phyloP scores from a whole-genome alignment of 2,113 vertebrate species.

The Canis aureus region DNA sequence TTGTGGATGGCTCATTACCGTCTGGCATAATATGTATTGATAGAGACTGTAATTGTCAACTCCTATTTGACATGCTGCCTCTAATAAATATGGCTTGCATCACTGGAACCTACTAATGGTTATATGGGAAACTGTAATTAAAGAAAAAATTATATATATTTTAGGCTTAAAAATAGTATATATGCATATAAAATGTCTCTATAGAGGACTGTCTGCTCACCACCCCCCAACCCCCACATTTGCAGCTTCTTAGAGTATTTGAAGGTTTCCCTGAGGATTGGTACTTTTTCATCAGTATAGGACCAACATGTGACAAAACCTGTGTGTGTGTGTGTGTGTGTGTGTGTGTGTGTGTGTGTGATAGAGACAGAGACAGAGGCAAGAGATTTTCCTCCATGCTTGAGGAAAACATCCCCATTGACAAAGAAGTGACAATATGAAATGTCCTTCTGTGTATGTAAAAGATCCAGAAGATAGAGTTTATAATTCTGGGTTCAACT shows the following conservation, averaged over 20 bases:
- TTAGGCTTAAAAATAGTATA: slow-evolving; percentile 79
- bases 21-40: slow-evolving; percentile 96
- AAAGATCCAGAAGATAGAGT: neutral
- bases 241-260: slow-evolving; percentile 64
- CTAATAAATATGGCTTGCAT: slow-evolving; percentile 97
- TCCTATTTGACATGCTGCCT: slow-evolving; percentile 97
- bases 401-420: neutral
- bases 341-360: neutral
- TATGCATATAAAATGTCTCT: slow-evolving; percentile 52
- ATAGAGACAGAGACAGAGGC: neutral
- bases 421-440: slow-evolving; percentile 14
- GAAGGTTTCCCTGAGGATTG: slow-evolving; percentile 49
- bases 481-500: neutral
- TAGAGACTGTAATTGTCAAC: slow-evolving; percentile 97
- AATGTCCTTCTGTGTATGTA: neutral
- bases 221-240: neutral
- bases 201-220: slow-evolving; percentile 55
- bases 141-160: slow-evolving; percentile 81
- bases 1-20: slow-evolving; percentile 95
- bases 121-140: slow-evolving; percentile 88
- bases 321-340: neutral
- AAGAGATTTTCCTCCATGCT: neutral
- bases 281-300: slow-evolving; percentile 60
- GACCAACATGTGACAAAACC: neutral
- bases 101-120: slow-evolving; percentile 90